A percentile compares a stretch with the other conserved stretches of the same genome.
phyloP scores from a whole-genome alignment of 2,797 vertebrate genomes.

The Agapornis canus region DNA sequence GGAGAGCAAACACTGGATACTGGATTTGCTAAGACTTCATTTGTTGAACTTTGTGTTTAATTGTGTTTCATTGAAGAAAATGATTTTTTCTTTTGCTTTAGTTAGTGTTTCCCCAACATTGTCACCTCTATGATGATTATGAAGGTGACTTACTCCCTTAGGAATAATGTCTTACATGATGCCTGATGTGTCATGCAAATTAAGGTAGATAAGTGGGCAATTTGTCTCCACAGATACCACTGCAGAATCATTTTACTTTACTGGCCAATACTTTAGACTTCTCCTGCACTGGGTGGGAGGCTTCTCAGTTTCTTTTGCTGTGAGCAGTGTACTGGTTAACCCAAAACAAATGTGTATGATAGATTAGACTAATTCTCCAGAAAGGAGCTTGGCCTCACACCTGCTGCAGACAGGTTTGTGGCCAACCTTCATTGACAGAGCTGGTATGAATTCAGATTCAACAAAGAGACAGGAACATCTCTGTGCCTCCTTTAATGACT shows the following conservation, averaged over 20 bases:
- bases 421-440: constrained; percentile 36
- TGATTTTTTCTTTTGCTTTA: not conserved
- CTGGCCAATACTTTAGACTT: constrained; percentile 49
- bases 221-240: constrained; percentile 60
- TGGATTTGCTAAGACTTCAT: not conserved
- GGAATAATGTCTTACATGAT: constrained; percentile 35
- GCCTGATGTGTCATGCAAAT: constrained; percentile 67
- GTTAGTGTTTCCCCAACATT: constrained; percentile 15
- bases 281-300: constrained; percentile 33
- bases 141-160: constrained; percentile 67
- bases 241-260: constrained; percentile 59
- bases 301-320: constrained; percentile 45
- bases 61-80: not conserved
- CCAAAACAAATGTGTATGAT: constrained; percentile 43
- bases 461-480: constrained; percentile 35
- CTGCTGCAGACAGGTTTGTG: constrained; percentile 43
- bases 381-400: not conserved
- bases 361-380: constrained; percentile 52
- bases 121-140: constrained; percentile 53
- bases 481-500: constrained; percentile 25
- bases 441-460: constrained; percentile 36
- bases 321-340: constrained; percentile 2
- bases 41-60: not conserved
- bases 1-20: not conserved
- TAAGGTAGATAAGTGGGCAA: constrained; percentile 62